Percentiles rank a stretch among this genome's conserved stretches.
These are phyloP conservation scores for Coleophora flavipennella DNA, from an alignment of 2,888 invertebrate species.

Conservation along the genomic window DNA sequence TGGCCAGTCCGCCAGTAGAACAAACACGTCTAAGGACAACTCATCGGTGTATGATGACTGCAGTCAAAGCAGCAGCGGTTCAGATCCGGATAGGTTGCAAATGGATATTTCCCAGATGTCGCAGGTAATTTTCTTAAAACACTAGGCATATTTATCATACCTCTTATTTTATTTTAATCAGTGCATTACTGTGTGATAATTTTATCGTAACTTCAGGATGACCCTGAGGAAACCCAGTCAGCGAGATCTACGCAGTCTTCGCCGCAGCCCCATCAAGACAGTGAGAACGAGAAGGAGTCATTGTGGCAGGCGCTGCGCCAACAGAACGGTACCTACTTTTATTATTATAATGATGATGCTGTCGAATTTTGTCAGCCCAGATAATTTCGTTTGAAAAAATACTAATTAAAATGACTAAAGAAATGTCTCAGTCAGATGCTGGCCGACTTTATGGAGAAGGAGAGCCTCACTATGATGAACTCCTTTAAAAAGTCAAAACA, in stretches of 20 bases:
- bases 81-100: conserved; percentile 82
- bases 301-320: conserved; percentile 68
- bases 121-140: conserved; percentile 35
- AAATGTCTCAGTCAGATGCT: too few species aligned
- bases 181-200: conserved; percentile 7
- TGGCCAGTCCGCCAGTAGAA: conserved; percentile 35
- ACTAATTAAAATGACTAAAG: too few species aligned
- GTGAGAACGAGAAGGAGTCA: conserved; percentile 69
- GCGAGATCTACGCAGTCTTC: conserved; percentile 61
- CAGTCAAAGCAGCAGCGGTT: conserved; percentile 79
- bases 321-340: conserved; percentile 65
- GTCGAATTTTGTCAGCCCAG: too few species aligned
- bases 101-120: conserved; percentile 77
- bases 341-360: too few species aligned
- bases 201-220: conserved; percentile 40
- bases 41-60: conserved; percentile 70
- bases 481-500: too few species aligned
- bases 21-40: conserved; percentile 53
- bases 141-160: too few species aligned
- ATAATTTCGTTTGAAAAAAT: too few species aligned
- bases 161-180: not conserved
- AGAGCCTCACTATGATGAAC: too few species aligned
- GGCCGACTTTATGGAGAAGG: too few species aligned
- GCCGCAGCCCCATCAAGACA: conserved; percentile 52
- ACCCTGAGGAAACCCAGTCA: conserved; percentile 65